Conservation (phyloP, 1,140 invertebrate genomes). For the Pseudomyrmex concolor region DNA sequence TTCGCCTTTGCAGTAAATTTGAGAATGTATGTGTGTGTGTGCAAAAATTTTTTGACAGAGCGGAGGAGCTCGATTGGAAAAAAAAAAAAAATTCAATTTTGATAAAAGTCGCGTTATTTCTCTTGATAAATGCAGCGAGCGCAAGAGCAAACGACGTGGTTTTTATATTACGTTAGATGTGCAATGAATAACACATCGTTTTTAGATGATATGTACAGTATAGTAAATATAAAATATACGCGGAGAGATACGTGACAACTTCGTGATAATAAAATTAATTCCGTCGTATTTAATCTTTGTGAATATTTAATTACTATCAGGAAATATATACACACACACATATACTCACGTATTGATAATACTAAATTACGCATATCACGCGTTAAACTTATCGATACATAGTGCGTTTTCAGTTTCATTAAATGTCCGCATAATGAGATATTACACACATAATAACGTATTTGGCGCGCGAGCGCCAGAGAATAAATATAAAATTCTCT, state of each 20-base stretch:
- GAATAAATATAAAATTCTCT: constrained; percentile 42
- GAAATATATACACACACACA: not conserved
- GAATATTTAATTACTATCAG: not conserved
- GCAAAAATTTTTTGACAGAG: constrained; percentile 30
- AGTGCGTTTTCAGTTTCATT: constrained; percentile 29
- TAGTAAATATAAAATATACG: not conserved
- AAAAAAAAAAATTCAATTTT: constrained; percentile 11
- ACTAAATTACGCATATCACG: not conserved
- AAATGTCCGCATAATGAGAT: constrained; percentile 25
- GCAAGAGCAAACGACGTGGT: no score
- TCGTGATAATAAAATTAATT: not conserved
- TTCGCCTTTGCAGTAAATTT: constrained; percentile 7
- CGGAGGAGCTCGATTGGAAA: not conserved
- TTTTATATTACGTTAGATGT: not conserved
- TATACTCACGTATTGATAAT: not conserved
- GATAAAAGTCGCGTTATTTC: no score
- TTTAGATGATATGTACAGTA: not conserved
- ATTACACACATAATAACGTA: constrained; percentile 19
- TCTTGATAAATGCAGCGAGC: no score
- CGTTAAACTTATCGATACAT: constrained; percentile 14
- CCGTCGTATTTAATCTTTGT: not conserved
- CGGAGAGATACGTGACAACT: constrained; percentile 4
- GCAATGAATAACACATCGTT: not conserved
- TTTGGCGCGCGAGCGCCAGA: not conserved
- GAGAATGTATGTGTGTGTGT: not conserved